phyloP scores from a whole-genome alignment of 2,888 invertebrate species.

The Heterodera filipjevi region DNA sequence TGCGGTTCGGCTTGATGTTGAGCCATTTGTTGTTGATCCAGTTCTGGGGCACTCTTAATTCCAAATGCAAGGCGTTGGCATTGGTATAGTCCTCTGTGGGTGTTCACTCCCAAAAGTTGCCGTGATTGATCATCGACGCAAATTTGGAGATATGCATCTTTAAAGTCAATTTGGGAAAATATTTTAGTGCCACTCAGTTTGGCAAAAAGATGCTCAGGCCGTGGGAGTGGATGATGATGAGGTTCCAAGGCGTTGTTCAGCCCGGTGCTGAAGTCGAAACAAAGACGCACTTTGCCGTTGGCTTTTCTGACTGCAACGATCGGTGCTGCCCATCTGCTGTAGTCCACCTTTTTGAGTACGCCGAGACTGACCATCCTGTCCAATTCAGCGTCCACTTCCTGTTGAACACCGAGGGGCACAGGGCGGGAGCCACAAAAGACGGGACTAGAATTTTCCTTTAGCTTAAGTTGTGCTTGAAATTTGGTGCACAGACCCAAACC shows the following conservation, averaged over 20 bases:
- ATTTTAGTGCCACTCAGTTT: constrained; percentile 40
- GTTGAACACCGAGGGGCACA: constrained; percentile 39
- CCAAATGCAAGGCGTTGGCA: constrained; percentile 52
- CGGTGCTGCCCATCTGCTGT: constrained; percentile 48
- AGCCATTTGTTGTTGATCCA: too few relatives aligned
- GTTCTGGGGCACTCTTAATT: constrained; percentile 45
- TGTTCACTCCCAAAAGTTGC: constrained; percentile 41
- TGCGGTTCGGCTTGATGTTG: too few relatives aligned
- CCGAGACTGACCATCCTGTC: constrained; percentile 38
- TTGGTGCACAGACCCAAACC: constrained; percentile 37
- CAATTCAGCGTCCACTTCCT: constrained; percentile 43
- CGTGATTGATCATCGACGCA: constrained; percentile 39
- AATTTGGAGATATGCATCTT: constrained; percentile 48
- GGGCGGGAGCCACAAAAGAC: constrained; percentile 41
- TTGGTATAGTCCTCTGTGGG: constrained; percentile 48
- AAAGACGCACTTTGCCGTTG: constrained; percentile 41
- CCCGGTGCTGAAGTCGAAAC: constrained; percentile 42
- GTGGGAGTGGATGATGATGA: constrained; percentile 49
- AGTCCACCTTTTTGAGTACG: constrained; percentile 36
- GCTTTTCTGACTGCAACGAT: constrained; percentile 47
- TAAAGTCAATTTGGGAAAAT: constrained; percentile 49
- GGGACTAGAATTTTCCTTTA: constrained; percentile 39
- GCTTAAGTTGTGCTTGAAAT: constrained; percentile 32
- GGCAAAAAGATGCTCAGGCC: constrained; percentile 43
- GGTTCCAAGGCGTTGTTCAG: constrained; percentile 43